Percentiles rank a stretch among this genome's conserved stretches.
Conservation (phyloP, 2,888 invertebrate genomes). For the Yponomeuta plumbellus region DNA sequence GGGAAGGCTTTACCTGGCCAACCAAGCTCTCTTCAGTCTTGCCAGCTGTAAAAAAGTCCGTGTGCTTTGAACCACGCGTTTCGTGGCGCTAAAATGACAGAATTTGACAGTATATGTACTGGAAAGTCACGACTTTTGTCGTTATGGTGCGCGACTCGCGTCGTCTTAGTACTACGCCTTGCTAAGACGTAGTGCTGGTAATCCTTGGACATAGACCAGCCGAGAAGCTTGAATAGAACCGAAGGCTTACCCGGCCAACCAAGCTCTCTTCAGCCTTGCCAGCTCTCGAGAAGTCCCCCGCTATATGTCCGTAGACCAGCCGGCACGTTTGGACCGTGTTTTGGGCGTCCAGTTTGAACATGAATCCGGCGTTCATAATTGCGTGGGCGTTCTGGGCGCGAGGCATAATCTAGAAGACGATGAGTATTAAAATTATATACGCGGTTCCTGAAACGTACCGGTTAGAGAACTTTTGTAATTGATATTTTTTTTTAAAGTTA, state of each 20-base stretch:
- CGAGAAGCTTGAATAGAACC: too few relatives aligned
- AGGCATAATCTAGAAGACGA: slow-evolving; percentile 80
- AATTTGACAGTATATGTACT: too few relatives aligned
- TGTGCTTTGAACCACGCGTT: too few relatives aligned
- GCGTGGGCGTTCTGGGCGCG: slow-evolving; percentile 86
- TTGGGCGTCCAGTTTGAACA: slow-evolving; percentile 72
- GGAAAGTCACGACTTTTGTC: too few relatives aligned
- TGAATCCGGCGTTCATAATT: slow-evolving; percentile 85
- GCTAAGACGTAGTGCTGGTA: too few relatives aligned
- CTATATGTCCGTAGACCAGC: slow-evolving; percentile 82
- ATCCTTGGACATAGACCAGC: too few relatives aligned
- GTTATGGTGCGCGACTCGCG: too few relatives aligned
- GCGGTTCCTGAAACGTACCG: too few relatives aligned
- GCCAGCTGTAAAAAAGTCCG: too few relatives aligned
- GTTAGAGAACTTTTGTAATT: neutral
- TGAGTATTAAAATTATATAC: neutral
- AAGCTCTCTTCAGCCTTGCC: slow-evolving; percentile 67
- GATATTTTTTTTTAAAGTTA: neutral
- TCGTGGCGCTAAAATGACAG: too few relatives aligned
- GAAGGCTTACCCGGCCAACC: slow-evolving; percentile 40
- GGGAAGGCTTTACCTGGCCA: slow-evolving; percentile 40
- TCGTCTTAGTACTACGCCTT: too few relatives aligned
- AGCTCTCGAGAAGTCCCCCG: slow-evolving; percentile 74
- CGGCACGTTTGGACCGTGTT: slow-evolving; percentile 60
- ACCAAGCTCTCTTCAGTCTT: too few relatives aligned